Conservation (phyloP, 2,888 invertebrate genomes). For the Hirtodrosophila confusa region DNA sequence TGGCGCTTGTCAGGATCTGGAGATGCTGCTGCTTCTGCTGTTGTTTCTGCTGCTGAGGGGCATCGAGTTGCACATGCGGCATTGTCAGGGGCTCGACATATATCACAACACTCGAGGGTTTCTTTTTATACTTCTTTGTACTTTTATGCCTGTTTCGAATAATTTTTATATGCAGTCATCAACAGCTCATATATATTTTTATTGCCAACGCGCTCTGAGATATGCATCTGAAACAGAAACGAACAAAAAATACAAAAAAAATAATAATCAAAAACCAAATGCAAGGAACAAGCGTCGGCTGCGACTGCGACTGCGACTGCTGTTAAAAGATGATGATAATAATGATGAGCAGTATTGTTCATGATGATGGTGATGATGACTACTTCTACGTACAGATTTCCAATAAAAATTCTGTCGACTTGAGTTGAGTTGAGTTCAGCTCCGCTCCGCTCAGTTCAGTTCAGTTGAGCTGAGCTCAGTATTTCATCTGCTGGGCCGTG, state of each 20-base stretch:
- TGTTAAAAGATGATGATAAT: constrained; percentile 29
- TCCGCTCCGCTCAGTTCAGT: constrained; percentile 47
- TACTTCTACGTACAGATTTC: constrained; percentile 79
- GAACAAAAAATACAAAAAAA: constrained; percentile 24
- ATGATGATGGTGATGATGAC: constrained; percentile 53
- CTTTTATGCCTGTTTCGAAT: constrained; percentile 58
- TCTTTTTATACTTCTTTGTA: constrained; percentile 29
- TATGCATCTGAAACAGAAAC: constrained; percentile 69
- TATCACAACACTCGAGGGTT: constrained; percentile 38
- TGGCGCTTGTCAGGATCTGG: constrained; percentile 46
- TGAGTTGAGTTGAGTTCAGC: constrained; percentile 30
- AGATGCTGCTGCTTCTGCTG: constrained; percentile 12
- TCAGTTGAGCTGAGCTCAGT: constrained; percentile 44
- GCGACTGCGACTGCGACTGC: constrained; percentile 16
- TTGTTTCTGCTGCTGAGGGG: constrained; percentile 8
- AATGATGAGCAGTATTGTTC: constrained; percentile 30
- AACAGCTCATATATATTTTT: constrained; percentile 79
- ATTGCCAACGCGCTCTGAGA: constrained; percentile 70
- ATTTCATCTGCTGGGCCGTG: constrained; percentile 59
- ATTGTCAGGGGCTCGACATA: constrained; percentile 30
- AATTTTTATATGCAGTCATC: constrained; percentile 77
- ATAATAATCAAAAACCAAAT: constrained; percentile 39
- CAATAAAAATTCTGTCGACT: constrained; percentile 69
- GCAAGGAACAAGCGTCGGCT: constrained; percentile 41
- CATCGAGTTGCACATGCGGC: constrained; percentile 26